Evolutionary conservation across 92 coral and sea anemone species (phyloP), one percentile per base, ranked within the genome.

Genomic region (Montipora capitata): DNA sequence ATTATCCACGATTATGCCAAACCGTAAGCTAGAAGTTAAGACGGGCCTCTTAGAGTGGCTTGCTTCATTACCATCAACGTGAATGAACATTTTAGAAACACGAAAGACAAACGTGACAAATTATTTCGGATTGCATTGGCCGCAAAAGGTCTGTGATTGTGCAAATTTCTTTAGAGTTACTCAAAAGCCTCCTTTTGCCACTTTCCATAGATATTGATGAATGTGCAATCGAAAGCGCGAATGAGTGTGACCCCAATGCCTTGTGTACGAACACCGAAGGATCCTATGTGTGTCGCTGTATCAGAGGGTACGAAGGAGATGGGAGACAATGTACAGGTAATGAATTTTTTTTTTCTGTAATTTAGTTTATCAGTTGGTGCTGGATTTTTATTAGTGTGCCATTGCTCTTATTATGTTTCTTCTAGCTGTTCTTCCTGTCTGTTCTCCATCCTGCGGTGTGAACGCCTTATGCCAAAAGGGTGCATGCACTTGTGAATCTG

Each of bases 301-400:
- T 42, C 57, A 56, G 44, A 1, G 92, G 94, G 5, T 92, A 69
- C 41, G 6, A 35, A 63, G 93, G 93, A 79, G 51, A 85, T 79
- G 93, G 93, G 35, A 78, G 40, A 49, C 76, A 12, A 9, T 91
- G 94, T 48, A n/a, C 84, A 1, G 91, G 94, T 91, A 43, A 72
- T 4, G 13, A 11, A 13, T 4, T 2, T 20, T 18, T 35, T 0
- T 4, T 2, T 10, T 7, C n/a, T 27, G 15, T 14, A 15, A 15
- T 0, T 61, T 0, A 7, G 4, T 13, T 40, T 11, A 3, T 40
- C 0, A 69, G 2, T 17, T 12, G 5, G 4, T 7, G 0, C 18
- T 43, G 3, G 5, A 6, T 3, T 4, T 10, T 69, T 11, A 10
- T 4, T 9, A 12, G 9, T 27, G 0, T 67, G 1, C 35, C 4